Evolutionary conservation across 1,140 invertebrate species (phyloP), one percentile per base, ranked within the genome.

Genomic region (Drosophila lowei): DNA sequence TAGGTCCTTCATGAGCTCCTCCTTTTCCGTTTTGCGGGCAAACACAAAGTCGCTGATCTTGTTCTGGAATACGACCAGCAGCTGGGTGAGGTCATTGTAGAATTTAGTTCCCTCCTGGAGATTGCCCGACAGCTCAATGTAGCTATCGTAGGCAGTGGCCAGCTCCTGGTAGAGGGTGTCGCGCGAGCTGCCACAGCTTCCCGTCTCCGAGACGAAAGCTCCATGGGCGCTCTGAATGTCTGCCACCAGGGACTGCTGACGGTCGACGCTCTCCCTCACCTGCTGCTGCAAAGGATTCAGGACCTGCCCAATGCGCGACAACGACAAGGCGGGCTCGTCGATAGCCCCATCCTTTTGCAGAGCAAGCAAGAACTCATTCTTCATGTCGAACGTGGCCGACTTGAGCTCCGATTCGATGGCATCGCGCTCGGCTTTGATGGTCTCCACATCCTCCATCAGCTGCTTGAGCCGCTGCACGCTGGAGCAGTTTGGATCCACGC

Each of bases 41-140:
- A 99, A 99, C 91, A 98, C 99, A 92, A 98, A 99, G 92, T 99
- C 99, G 1, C 95, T 96, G 78, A 99, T 96, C 93, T 99, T 99
- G 91, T 97, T 98, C 94, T 99, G 99, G 91, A 99, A 98, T 28
- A 95, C 95, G 6, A 99, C 94, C 80, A 99, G 92, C 63, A 99
- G 91, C 94, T 98, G 94, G 2, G 98, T 99, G 65, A 99, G 93
- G 92, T 99, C 98, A 92, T 99, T 99, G 92, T 99, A 99, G 93
- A 99, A 99, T 93, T 99, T 99, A 11, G 96, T 96, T 61, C 98
- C 98, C 93, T 99, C 98, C 79, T 96, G 94, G 48, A 99, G 92
- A 93, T 99, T 99, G 75, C 93, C 95, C 61, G 95, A 95, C 18
- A 99, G 93, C 91, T 99, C 97, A 77, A 95, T 95, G 92, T 96